Percentiles rank a stretch among this genome's conserved stretches.
Evolutionary conservation across 2,797 vertebrate species (phyloP).

Genomic region (Bradypus variegatus): DNA sequence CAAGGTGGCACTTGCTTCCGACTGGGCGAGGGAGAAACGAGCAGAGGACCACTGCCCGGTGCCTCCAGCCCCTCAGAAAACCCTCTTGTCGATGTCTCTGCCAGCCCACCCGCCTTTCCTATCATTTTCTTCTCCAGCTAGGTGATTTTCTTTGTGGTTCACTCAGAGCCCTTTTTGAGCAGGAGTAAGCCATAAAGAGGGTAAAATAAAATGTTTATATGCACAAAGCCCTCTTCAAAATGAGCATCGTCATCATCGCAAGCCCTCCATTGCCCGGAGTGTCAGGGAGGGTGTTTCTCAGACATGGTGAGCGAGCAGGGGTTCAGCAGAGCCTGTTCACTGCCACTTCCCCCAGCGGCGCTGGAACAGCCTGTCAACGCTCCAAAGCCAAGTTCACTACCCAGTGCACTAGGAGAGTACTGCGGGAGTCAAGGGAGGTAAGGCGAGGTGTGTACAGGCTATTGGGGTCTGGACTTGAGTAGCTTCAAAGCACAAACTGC

Average conservation of each 20-base stretch:
- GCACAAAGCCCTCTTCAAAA: neutral
- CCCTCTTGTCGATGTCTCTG: fast-evolving
- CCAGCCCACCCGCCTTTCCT: neutral
- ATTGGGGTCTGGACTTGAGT: neutral
- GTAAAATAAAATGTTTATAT: no score
- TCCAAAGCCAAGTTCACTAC: fast-evolving
- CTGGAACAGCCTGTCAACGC: fast-evolving
- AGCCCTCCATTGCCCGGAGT: fast-evolving
- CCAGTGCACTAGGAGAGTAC: fast-evolving
- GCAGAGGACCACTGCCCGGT: fast-evolving
- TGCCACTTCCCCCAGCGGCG: fast-evolving
- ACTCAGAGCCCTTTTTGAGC: neutral
- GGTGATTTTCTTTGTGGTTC: neutral
- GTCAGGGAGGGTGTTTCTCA: fast-evolving
- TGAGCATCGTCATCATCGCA: fast-evolving
- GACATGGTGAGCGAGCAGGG: no score
- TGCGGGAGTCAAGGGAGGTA: fast-evolving
- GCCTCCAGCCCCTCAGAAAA: neutral
- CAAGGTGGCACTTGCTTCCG: fast-evolving
- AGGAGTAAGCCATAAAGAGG: fast-evolving
- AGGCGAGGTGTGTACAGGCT: fast-evolving
- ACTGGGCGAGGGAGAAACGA: fast-evolving
- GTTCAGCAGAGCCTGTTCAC: neutral
- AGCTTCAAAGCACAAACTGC: fast-evolving
- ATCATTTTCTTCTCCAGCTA: fast-evolving